Percentiles rank a stretch among this genome's conserved stretches.
These are phyloP conservation scores for Sebastes flavidus DNA, from an alignment of 2,797 vertebrate genomes.

Conservation along the genomic window DNA sequence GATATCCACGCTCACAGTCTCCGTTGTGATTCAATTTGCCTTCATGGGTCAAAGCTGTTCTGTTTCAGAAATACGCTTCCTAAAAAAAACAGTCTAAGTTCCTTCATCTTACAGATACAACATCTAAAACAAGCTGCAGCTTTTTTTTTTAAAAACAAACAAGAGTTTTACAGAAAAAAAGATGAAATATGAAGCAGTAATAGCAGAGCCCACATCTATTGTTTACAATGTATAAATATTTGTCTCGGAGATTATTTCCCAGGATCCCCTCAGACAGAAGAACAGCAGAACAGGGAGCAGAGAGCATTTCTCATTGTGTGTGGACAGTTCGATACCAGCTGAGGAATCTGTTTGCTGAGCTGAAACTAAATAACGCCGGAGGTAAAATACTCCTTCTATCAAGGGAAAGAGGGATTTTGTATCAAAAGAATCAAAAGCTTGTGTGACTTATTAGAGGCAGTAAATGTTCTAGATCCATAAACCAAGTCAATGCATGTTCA, in stretches of 20 bases:
- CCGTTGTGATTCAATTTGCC: not conserved
- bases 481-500: not conserved
- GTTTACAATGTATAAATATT: constrained; percentile 10
- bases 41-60: not conserved
- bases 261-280: not conserved
- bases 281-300: not conserved
- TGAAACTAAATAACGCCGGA: not conserved
- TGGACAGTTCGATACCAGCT: not conserved
- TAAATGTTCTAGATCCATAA: not conserved
- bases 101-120: not conserved
- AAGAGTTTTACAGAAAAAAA: not conserved
- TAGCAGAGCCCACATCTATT: not conserved
- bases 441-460: not conserved
- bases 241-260: constrained; percentile 28
- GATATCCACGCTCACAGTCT: not conserved
- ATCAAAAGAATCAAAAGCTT: not conserved
- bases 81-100: not conserved
- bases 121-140: not conserved
- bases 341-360: not conserved
- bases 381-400: not conserved
- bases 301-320: not conserved
- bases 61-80: not conserved
- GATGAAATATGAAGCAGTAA: not conserved
- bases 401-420: not conserved
- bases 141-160: not conserved